Evolutionary conservation across 2,888 invertebrate species (phyloP).

Genomic region (Altica lythri): DNA sequence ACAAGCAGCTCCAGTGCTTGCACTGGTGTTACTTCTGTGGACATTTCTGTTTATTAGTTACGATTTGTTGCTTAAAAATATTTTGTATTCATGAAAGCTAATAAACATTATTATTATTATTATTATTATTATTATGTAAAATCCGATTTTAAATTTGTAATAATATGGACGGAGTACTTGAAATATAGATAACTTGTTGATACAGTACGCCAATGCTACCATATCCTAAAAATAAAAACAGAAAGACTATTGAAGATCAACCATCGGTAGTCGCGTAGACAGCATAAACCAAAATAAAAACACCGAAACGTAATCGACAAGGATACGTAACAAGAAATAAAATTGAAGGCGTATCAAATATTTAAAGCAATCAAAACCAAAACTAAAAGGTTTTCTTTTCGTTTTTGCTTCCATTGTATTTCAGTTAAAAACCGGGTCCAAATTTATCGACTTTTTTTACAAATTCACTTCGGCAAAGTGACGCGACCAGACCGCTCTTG

Average conservation of each 20-base stretch:
- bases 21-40: too few relatives aligned
- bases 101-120: too few relatives aligned
- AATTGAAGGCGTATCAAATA: slow-evolving; percentile 12
- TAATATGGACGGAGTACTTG: too few relatives aligned
- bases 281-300: slow-evolving; percentile 9
- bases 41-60: too few relatives aligned
- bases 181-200: too few relatives aligned
- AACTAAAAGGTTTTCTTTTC: slow-evolving; percentile 2
- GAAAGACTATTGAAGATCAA: slow-evolving; percentile 13
- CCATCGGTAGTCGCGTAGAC: slow-evolving; percentile 9
- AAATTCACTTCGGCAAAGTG: slow-evolving; percentile 41
- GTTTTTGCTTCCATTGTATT: slow-evolving; percentile 1
- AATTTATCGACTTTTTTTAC: slow-evolving; percentile 37
- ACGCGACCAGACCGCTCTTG: slow-evolving; percentile 2
- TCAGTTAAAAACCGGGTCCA: slow-evolving; percentile 28
- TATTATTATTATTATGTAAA: too few relatives aligned
- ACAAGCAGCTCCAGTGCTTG: too few relatives aligned
- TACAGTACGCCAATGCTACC: not conserved
- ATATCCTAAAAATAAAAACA: slow-evolving; percentile 13
- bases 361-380: slow-evolving; percentile 10
- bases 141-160: too few relatives aligned
- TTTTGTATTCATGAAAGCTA: too few relatives aligned
- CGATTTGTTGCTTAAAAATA: too few relatives aligned
- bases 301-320: slow-evolving; percentile 5
- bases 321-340: not conserved